Conservation (phyloP, 2,113 vertebrate species). For the Scortum barcoo region DNA sequence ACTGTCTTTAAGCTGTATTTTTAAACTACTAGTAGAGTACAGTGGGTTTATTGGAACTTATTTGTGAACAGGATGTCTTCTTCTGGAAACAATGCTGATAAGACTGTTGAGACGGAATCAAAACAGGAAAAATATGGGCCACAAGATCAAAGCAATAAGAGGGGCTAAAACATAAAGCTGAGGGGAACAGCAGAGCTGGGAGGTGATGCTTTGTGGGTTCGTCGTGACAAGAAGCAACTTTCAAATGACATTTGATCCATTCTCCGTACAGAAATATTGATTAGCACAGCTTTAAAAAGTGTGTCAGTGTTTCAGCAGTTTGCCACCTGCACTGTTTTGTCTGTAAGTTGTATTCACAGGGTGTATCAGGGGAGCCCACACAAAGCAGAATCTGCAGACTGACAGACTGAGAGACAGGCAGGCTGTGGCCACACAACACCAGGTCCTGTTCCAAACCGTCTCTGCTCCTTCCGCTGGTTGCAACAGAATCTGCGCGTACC, state of each 20-base stretch:
- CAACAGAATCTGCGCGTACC: background rate
- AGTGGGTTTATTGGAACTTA: background rate
- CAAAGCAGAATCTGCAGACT: background rate
- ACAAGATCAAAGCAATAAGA: background rate
- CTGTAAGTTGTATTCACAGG: background rate
- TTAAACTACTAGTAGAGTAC: too few species aligned
- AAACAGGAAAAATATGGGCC: background rate
- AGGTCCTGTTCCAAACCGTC: background rate
- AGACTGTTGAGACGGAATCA: background rate
- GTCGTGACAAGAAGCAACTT: background rate
- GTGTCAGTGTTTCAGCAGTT: background rate
- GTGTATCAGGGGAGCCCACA: background rate
- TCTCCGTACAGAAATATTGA: background rate
- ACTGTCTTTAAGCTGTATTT: too few species aligned
- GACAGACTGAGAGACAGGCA: background rate
- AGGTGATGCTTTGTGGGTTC: background rate
- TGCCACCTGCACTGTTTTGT: background rate
- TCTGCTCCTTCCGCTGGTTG: background rate
- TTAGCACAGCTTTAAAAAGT: background rate
- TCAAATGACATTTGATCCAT: background rate
- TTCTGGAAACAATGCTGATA: background rate
- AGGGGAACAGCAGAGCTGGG: background rate
- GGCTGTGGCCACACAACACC: background rate
- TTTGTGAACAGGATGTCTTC: background rate
- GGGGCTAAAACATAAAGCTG: background rate